Conservation (phyloP, 1,140 invertebrate species). For the Papilio xuthus region DNA sequence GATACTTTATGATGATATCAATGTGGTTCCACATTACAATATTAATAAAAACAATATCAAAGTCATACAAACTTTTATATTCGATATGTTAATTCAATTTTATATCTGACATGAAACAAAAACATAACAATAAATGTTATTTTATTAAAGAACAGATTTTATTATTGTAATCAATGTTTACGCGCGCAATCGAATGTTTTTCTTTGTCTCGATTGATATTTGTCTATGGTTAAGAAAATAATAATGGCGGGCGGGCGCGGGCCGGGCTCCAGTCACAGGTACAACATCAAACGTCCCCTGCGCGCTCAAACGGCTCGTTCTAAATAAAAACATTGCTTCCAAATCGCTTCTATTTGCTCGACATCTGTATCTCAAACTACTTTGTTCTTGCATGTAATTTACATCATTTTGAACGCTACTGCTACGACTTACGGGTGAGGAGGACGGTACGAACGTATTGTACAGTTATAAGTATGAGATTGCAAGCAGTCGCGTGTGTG, state of each 20-base stretch:
- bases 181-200: constrained; percentile 28
- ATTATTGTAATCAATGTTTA: constrained; percentile 38
- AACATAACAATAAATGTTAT: constrained; percentile 29
- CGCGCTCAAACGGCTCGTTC: constrained; percentile 68
- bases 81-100: constrained; percentile 27
- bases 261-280: constrained; percentile 72
- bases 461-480: constrained; percentile 70
- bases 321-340: constrained; percentile 79
- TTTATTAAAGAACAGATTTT: constrained; percentile 27
- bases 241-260: constrained; percentile 27
- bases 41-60: not conserved
- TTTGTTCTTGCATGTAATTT: constrained; percentile 28
- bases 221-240: constrained; percentile 30
- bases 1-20: not conserved
- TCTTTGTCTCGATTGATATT: constrained; percentile 28
- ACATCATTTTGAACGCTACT: constrained; percentile 43
- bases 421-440: constrained; percentile 34
- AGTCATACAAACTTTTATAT: constrained; percentile 16
- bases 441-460: constrained; percentile 39
- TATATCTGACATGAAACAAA: constrained; percentile 23
- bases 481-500: constrained; percentile 73
- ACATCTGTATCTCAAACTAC: constrained; percentile 64
- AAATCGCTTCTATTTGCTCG: constrained; percentile 74
- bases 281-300: constrained; percentile 64
- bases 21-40: not conserved